Evolutionary conservation across 2,797 vertebrate genomes (phyloP).

Genomic region (Rhincodon typus): DNA sequence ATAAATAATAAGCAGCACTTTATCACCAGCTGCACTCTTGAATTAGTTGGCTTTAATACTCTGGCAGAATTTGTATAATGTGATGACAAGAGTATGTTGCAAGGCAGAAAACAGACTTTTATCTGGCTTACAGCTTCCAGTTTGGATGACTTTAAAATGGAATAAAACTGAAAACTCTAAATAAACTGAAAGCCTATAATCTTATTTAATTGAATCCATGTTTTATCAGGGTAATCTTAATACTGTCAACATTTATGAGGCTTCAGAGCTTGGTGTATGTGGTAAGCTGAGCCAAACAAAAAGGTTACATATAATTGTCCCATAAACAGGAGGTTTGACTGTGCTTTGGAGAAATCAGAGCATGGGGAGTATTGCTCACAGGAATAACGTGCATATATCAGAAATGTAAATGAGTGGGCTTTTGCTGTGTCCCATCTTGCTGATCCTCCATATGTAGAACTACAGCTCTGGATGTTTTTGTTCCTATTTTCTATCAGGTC

Average conservation of each 20-base stretch:
- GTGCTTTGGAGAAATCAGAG: neutral
- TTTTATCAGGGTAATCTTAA: constrained; percentile 4
- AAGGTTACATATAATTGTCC: constrained; percentile 16
- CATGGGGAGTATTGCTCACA: neutral
- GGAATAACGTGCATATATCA: neutral
- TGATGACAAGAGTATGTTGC: neutral
- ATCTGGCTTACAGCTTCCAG: neutral
- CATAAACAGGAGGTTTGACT: neutral
- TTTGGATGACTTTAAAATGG: constrained; percentile 1
- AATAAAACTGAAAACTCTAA: constrained; percentile 22
- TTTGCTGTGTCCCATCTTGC: neutral
- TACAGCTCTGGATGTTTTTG: neutral
- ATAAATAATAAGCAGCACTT: constrained; percentile 24
- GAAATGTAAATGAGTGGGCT: neutral
- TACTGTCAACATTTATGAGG: constrained; percentile 11
- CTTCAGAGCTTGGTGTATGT: neutral
- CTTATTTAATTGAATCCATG: constrained; percentile 30
- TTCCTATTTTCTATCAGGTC: neutral
- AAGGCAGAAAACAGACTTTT: constrained; percentile 15
- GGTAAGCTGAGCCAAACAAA: constrained; percentile 22
- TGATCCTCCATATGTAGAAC: neutral
- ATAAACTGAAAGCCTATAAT: constrained; percentile 25
- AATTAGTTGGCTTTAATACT: neutral
- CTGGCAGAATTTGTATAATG: neutral
- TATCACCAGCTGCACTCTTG: constrained; percentile 9